These are phyloP conservation scores for Stylophora pistillata DNA, from an alignment of 64 coral and sea anemone genomes.

Conservation along the genomic window DNA sequence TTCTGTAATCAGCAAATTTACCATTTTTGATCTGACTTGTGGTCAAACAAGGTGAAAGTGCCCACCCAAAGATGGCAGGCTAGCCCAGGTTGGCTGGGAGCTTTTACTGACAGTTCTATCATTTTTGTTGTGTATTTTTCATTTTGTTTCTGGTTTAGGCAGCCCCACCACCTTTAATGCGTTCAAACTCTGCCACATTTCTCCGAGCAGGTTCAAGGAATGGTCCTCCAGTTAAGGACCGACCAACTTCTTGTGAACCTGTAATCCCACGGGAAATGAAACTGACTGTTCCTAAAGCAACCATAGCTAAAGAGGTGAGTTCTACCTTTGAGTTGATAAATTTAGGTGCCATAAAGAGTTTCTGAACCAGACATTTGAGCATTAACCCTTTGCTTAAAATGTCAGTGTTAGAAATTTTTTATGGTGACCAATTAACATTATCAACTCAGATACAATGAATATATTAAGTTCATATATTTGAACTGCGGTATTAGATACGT, in stretches of 20 bases:
- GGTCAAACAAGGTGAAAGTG: too few species aligned
- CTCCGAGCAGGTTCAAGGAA: conserved; percentile 84
- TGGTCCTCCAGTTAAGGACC: conserved; percentile 88
- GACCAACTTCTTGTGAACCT: conserved; percentile 78
- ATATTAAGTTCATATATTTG: too few species aligned
- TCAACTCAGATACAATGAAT: too few species aligned
- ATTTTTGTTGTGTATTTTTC: neutral
- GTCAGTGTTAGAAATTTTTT: too few species aligned
- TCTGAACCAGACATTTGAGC: too few species aligned
- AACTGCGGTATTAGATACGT: too few species aligned
- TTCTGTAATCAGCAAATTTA: too few species aligned
- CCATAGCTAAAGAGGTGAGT: conserved; percentile 68
- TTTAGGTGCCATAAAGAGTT: neutral
- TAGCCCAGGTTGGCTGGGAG: too few species aligned
- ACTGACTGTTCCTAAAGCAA: conserved; percentile 83
- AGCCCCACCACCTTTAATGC: conserved; percentile 57
- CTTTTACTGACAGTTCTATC: neutral
- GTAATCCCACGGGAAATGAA: conserved; percentile 84
- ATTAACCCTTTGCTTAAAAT: too few species aligned
- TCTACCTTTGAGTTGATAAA: neutral
- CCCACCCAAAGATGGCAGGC: neutral
- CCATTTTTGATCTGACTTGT: too few species aligned
- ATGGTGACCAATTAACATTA: too few species aligned
- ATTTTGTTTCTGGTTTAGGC: conserved; percentile 46
- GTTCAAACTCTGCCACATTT: conserved; percentile 86